Percentiles rank a stretch among this genome's conserved stretches.
Conservation (phyloP, 2,888 invertebrate species). For the Anorthoa munda region DNA sequence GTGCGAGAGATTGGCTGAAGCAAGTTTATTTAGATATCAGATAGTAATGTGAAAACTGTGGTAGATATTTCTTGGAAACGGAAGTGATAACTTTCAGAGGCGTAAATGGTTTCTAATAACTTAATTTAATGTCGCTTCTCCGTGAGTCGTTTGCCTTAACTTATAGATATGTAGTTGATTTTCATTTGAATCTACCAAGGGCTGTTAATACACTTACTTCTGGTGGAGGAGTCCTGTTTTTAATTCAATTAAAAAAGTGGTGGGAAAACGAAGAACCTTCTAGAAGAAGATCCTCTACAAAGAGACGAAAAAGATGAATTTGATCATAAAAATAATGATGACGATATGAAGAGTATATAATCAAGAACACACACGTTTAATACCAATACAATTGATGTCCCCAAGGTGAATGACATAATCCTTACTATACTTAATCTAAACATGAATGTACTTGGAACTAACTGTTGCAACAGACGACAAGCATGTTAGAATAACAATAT, state of each 20-base stretch:
- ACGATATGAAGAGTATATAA: not conserved
- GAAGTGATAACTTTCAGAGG: constrained; percentile 35
- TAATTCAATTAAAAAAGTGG: not conserved
- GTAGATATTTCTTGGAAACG: constrained; percentile 40
- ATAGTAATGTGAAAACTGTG: constrained; percentile 54
- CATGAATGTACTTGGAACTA: constrained; percentile 69
- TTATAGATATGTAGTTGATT: not conserved
- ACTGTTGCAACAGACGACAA: constrained; percentile 61
- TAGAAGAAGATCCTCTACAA: not conserved
- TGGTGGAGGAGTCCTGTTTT: not conserved
- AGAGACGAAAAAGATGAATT: not conserved
- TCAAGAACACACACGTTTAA: not conserved
- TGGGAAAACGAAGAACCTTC: not conserved
- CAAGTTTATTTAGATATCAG: constrained; percentile 55
- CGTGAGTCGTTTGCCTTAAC: not conserved
- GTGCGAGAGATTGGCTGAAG: constrained; percentile 29
- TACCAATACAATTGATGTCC: constrained; percentile 7
- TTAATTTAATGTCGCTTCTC: constrained; percentile 20
- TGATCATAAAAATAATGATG: not conserved
- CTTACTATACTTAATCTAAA: constrained; percentile 43
- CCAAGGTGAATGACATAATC: constrained; percentile 70
- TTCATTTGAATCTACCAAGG: not conserved
- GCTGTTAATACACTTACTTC: not conserved
- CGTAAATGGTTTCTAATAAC: constrained; percentile 31
- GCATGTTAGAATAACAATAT: constrained; percentile 70